Evolutionary conservation across 92 coral and sea anemone species (phyloP).

Genomic region (Zoanthus sociatus): DNA sequence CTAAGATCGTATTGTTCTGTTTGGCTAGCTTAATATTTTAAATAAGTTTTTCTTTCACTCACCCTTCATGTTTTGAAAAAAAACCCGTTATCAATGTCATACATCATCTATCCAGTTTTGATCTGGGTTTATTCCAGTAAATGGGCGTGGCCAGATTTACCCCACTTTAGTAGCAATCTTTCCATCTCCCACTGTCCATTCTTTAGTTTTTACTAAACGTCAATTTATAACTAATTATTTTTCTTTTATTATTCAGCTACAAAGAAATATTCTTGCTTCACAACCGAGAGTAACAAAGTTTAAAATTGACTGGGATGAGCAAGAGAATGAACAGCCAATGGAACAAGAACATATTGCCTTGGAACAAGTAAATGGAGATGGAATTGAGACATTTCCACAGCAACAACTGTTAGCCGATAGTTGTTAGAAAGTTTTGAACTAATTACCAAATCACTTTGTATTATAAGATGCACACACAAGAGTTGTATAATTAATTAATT

Average conservation of each 20-base stretch:
- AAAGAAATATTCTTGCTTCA: conserved; percentile 77
- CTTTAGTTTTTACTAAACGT: neutral
- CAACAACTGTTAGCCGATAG: neutral
- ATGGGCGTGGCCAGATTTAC: no score
- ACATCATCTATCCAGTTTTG: no score
- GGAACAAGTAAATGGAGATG: conserved; percentile 43
- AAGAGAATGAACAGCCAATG: conserved; percentile 41
- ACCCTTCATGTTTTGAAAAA: no score
- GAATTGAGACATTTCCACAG: neutral
- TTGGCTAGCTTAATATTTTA: no score
- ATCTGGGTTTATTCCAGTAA: no score
- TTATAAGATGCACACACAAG: neutral
- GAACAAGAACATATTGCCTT: conserved; percentile 27
- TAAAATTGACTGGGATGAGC: conserved; percentile 77
- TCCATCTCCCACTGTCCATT: no score
- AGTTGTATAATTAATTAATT: no score
- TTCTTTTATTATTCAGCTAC: conserved; percentile 59
- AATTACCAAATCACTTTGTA: neutral
- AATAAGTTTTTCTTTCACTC: no score
- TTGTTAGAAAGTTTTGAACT: neutral
- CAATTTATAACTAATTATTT: neutral
- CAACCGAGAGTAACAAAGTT: conserved; percentile 83
- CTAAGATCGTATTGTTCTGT: no score
- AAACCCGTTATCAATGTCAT: no score
- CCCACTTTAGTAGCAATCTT: no score